These are phyloP conservation scores for Seriola aureovittata DNA, from an alignment of 2,113 vertebrate species.

Conservation along the genomic window DNA sequence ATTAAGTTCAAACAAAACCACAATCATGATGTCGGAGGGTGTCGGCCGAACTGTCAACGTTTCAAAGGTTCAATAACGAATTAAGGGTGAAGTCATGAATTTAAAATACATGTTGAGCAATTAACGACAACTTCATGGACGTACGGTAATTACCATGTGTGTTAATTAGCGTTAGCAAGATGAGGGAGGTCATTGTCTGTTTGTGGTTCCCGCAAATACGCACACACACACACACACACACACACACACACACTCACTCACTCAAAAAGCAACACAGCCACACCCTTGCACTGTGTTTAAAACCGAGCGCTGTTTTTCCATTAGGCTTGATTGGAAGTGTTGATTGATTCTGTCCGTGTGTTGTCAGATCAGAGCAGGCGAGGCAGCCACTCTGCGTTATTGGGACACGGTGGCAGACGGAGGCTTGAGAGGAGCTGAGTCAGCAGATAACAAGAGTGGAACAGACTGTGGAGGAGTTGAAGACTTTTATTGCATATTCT, in stretches of 20 bases:
- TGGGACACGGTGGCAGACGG: conserved; percentile 48
- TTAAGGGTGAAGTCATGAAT: neutral
- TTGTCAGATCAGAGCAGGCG: conserved; percentile 45
- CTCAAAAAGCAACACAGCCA: neutral
- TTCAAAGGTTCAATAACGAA: neutral
- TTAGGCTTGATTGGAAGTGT: conserved; percentile 74
- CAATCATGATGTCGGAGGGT: too few species aligned
- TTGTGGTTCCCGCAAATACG: neutral
- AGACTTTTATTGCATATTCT: conserved; percentile 8
- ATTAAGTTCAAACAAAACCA: too few species aligned
- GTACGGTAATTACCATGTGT: conserved; percentile 25
- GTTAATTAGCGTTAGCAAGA: conserved; percentile 15
- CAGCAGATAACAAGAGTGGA: conserved; percentile 37
- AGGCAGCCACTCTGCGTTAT: conserved; percentile 71
- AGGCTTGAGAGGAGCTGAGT: conserved; percentile 53
- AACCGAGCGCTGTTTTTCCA: conserved; percentile 57
- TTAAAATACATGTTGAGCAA: conserved; percentile 22
- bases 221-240: neutral
- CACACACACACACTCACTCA: neutral
- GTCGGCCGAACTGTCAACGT: neutral
- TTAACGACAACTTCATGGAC: conserved; percentile 21
- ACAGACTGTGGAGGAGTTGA: conserved; percentile 7
- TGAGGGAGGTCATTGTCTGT: conserved; percentile 16
- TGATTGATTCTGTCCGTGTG: conserved; percentile 74
- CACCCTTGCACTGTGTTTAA: conserved; percentile 28